Evolutionary conservation across 2,888 invertebrate genomes (phyloP).

Genomic region (Callyntrura guangdongensis): DNA sequence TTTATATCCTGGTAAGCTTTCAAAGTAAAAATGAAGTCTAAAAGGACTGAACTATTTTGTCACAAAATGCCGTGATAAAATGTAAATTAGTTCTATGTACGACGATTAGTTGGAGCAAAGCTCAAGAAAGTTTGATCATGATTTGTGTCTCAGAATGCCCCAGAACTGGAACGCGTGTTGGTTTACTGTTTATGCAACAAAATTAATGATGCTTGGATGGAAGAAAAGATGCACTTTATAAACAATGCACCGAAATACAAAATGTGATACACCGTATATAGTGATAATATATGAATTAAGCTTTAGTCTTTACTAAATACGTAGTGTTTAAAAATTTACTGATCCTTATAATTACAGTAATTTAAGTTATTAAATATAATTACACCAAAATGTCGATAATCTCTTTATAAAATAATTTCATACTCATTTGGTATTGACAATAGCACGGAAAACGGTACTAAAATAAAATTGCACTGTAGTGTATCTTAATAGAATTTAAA

Average conservation of each 20-base stretch:
- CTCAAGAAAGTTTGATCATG: neutral
- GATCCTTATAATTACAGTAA: neutral
- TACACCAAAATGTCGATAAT: neutral
- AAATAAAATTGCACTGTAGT: slow-evolving; percentile 7
- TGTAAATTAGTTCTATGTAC: no score
- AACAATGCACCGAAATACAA: no score
- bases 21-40: neutral
- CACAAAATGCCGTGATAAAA: neutral
- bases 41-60: neutral
- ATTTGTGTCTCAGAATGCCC: neutral
- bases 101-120: no score
- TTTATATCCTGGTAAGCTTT: neutral
- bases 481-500: neutral
- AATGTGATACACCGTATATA: no score
- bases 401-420: slow-evolving; percentile 32
- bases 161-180: no score
- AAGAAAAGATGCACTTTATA: no score
- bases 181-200: no score
- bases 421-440: neutral
- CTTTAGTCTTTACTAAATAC: no score
- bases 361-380: neutral
- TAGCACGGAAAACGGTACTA: neutral
- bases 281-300: no score
- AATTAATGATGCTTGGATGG: no score
- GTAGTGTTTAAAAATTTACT: no score